Conservation (phyloP, 2,888 invertebrate genomes). For the Tenthredo scrophulariae region DNA sequence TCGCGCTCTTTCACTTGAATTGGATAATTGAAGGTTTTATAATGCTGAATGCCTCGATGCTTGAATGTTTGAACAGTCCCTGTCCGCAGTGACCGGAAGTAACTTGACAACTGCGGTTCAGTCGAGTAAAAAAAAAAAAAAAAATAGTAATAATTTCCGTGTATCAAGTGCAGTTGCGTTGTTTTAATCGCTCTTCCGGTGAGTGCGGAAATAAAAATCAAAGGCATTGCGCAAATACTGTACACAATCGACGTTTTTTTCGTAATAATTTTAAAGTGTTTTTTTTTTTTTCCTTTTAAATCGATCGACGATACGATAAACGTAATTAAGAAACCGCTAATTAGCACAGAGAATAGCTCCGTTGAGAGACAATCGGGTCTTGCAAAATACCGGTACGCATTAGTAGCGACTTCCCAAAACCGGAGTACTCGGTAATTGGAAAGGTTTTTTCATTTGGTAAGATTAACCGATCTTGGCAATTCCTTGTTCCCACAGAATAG, state of each 20-base stretch:
- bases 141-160: not conserved
- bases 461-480: not conserved
- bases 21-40: constrained; percentile 45
- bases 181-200: not conserved
- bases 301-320: not conserved
- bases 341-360: not conserved
- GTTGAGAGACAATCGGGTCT: not conserved
- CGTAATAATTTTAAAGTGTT: not conserved
- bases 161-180: not conserved
- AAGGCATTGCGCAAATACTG: not conserved
- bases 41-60: constrained; percentile 17
- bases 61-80: constrained; percentile 28
- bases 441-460: not conserved
- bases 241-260: not conserved
- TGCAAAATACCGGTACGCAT: not conserved
- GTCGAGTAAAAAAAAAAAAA: not conserved
- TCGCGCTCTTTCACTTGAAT: constrained; percentile 46
- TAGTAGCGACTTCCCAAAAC: not conserved
- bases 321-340: not conserved
- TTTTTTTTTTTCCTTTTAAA: not conserved
- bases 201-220: not conserved
- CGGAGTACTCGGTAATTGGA: not conserved
- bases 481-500: not conserved
- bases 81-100: constrained; percentile 44
- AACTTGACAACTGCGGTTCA: constrained; percentile 35